Percentiles rank a stretch among this genome's conserved stretches.
These are phyloP conservation scores for Anaspis maculata DNA, from an alignment of 2,888 invertebrate genomes.

Conservation along the genomic window DNA sequence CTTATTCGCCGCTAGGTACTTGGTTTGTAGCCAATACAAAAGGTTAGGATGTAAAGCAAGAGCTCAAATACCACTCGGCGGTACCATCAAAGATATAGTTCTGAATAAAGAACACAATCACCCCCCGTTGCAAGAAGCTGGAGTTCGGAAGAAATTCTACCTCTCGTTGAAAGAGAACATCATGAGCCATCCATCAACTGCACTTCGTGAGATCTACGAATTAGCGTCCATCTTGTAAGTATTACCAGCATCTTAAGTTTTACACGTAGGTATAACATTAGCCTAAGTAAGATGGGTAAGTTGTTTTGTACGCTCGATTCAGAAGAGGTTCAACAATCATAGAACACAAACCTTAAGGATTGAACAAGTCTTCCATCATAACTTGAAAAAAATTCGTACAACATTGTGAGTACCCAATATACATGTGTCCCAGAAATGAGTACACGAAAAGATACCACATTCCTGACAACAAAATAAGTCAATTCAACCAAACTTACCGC, in stretches of 20 bases:
- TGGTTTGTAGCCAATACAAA: slow-evolving; percentile 27
- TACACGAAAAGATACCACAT: too few relatives aligned
- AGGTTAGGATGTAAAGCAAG: slow-evolving; percentile 25
- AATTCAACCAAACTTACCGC: too few relatives aligned
- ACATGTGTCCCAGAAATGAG: too few relatives aligned
- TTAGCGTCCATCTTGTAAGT: slow-evolving; percentile 22
- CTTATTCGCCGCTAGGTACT: too few relatives aligned
- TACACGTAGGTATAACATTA: background rate
- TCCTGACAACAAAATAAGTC: too few relatives aligned
- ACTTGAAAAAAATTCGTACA: too few relatives aligned
- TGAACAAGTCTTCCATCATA: too few relatives aligned
- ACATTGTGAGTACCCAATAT: too few relatives aligned
- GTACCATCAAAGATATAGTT: slow-evolving; percentile 20
- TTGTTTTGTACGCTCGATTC: too few relatives aligned
- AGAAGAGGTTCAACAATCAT: too few relatives aligned
- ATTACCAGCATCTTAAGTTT: slow-evolving; percentile 2
- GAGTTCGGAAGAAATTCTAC: slow-evolving; percentile 11
- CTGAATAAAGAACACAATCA: slow-evolving; percentile 24
- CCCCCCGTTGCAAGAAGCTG: slow-evolving; percentile 21
- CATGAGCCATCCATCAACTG: slow-evolving; percentile 12
- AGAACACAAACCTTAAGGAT: too few relatives aligned
- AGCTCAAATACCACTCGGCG: slow-evolving; percentile 23
- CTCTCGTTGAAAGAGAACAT: slow-evolving; percentile 19
- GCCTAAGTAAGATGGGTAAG: too few relatives aligned
- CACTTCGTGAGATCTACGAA: slow-evolving; percentile 20